phyloP scores from a whole-genome alignment of 2,888 invertebrate species.

The Mylabris sibirica region DNA sequence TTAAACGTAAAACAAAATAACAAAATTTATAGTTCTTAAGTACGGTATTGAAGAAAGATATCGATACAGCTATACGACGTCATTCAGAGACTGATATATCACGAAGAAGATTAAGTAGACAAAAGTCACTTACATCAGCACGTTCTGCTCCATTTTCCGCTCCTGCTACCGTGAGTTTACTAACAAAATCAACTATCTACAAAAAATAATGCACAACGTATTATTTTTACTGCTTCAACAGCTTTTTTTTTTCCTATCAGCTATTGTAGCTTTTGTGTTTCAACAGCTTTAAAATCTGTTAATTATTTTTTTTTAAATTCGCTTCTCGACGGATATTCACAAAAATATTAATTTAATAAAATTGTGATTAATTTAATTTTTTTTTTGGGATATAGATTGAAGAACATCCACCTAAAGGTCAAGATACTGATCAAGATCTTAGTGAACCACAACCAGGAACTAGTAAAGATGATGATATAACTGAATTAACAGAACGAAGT shows the following conservation, averaged over 20 bases:
- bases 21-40: slow-evolving; percentile 72
- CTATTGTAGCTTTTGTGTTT: background rate
- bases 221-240: slow-evolving; percentile 11
- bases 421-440: slow-evolving; percentile 36
- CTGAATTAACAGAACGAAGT: slow-evolving; percentile 52
- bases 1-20: slow-evolving; percentile 3
- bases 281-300: background rate
- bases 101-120: slow-evolving; percentile 53
- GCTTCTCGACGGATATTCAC: background rate
- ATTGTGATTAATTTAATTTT: background rate
- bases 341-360: too few species aligned
- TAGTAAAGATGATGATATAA: slow-evolving; percentile 56
- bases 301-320: background rate
- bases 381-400: slow-evolving; percentile 39
- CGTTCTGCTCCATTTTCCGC: slow-evolving; percentile 62
- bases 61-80: slow-evolving; percentile 64
- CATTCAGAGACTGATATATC: slow-evolving; percentile 41
- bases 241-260: background rate
- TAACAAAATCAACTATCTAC: slow-evolving; percentile 36
- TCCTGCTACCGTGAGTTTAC: slow-evolving; percentile 59
- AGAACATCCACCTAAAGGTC: slow-evolving; percentile 45
- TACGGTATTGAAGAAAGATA: slow-evolving; percentile 79
- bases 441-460: slow-evolving; percentile 56
- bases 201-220: slow-evolving; percentile 9
- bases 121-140: slow-evolving; percentile 57